Percentiles rank a stretch among this genome's conserved stretches.
Evolutionary conservation across 2,113 vertebrate genomes (phyloP).

Genomic region (Pongo abelii): DNA sequence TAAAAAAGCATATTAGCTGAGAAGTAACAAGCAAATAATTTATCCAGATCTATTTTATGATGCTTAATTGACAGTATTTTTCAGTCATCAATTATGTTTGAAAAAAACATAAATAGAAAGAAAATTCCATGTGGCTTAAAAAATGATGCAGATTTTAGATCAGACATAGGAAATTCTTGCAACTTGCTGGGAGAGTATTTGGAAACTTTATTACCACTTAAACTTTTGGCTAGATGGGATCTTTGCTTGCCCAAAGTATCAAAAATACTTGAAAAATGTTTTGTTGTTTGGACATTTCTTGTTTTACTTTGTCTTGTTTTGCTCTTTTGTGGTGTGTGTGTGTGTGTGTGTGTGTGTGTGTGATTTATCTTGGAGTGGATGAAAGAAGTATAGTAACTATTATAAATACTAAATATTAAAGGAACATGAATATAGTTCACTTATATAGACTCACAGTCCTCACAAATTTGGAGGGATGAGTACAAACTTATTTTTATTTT

Average conservation of each 20-base stretch:
- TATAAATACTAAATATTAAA: background rate
- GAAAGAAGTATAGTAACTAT: background rate
- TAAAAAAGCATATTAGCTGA: slow-evolving; percentile 6
- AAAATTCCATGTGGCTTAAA: background rate
- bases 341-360: too few relatives aligned
- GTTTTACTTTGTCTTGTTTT: background rate
- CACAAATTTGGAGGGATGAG: background rate
- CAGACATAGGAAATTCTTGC: background rate
- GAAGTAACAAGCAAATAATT: background rate
- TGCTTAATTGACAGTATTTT: background rate
- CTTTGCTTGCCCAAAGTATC: background rate
- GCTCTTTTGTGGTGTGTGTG: background rate
- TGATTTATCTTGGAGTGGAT: background rate
- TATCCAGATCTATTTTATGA: background rate
- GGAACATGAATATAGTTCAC: background rate
- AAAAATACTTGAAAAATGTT: background rate
- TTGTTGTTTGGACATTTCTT: background rate
- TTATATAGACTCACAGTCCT: background rate
- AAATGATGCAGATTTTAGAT: background rate
- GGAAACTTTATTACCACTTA: background rate
- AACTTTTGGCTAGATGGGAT: background rate
- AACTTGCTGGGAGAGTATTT: background rate
- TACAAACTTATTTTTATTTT: background rate
- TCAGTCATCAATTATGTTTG: slow-evolving; percentile 16
- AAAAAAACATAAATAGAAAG: slow-evolving; percentile 28